Percentiles rank a stretch among this genome's conserved stretches.
These are phyloP conservation scores for Intellagama lesueurii DNA, from an alignment of 2,797 vertebrate genomes.

Conservation along the genomic window DNA sequence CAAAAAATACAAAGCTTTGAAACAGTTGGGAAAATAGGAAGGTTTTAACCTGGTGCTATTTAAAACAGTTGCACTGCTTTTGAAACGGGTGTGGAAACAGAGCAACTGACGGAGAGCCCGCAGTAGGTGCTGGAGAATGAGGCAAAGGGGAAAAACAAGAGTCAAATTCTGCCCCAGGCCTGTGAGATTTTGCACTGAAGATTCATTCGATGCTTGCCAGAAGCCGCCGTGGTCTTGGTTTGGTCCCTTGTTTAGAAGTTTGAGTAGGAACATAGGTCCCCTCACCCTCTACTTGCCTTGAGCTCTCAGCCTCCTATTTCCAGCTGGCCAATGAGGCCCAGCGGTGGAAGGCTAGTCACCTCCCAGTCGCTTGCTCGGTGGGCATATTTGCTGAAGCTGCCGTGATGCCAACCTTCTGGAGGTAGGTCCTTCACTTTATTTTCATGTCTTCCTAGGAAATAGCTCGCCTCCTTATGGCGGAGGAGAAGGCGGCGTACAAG, in stretches of 20 bases:
- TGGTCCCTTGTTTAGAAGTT: not conserved
- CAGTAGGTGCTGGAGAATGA: not conserved
- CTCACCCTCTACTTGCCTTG: no score
- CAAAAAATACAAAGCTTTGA: no score
- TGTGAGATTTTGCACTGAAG: not conserved
- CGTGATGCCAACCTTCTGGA: no score
- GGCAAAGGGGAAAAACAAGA: not conserved
- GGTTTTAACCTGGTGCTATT: no score
- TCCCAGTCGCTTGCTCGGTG: no score
- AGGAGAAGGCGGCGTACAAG: conserved; percentile 92
- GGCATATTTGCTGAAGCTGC: no score
- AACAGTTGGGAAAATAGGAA: no score
- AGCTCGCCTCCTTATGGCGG: conserved; percentile 92
- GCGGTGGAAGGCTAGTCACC: no score
- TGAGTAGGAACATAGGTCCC: not conserved
- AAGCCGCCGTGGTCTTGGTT: not conserved
- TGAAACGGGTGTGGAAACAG: not conserved
- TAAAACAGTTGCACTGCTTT: no score
- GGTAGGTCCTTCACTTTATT: no score
- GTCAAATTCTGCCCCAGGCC: not conserved
- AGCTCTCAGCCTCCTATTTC: no score
- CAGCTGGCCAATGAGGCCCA: no score
- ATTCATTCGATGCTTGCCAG: not conserved
- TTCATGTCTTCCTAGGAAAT: conserved; percentile 84
- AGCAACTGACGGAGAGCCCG: not conserved